Evolutionary conservation across 2,113 vertebrate genomes (phyloP).

Genomic region (Atractosteus spatula): DNA sequence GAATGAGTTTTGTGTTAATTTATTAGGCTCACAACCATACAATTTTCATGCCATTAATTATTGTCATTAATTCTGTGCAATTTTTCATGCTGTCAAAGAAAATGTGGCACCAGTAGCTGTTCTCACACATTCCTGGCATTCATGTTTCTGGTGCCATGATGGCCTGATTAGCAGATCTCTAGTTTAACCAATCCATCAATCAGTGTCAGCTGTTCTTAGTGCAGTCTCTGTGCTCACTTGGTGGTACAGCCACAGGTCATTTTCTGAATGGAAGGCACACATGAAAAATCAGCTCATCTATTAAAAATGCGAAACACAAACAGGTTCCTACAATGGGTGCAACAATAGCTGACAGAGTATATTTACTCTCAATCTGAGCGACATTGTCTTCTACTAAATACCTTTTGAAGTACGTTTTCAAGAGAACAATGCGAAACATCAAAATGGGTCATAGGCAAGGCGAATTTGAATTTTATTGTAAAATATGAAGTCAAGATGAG

Average conservation of each 20-base stretch:
- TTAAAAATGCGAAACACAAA: not conserved
- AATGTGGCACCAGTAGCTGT: conserved; percentile 16
- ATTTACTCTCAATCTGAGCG: too few species aligned
- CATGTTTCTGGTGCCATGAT: conserved; percentile 14
- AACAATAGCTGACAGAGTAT: too few species aligned
- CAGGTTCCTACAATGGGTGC: too few species aligned
- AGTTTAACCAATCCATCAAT: conserved; percentile 39
- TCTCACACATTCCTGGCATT: conserved; percentile 33
- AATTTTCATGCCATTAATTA: conserved; percentile 17
- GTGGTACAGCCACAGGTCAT: not conserved
- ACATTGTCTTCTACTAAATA: too few species aligned
- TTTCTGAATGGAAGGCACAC: conserved; percentile 4
- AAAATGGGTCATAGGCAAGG: too few species aligned
- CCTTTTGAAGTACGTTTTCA: too few species aligned
- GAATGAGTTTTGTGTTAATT: not conserved
- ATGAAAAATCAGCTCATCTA: not conserved
- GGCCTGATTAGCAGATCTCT: conserved; percentile 22
- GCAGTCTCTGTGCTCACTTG: conserved; percentile 27
- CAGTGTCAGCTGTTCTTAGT: conserved; percentile 22
- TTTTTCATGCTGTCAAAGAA: conserved; percentile 18
- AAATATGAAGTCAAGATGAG: too few species aligned
- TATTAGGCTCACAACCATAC: not conserved
- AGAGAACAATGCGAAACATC: too few species aligned
- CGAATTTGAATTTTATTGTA: too few species aligned
- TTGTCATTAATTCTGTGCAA: conserved; percentile 12